These are phyloP conservation scores for Actinia tenebrosa DNA, from an alignment of 64 coral and sea anemone genomes.

Conservation along the genomic window DNA sequence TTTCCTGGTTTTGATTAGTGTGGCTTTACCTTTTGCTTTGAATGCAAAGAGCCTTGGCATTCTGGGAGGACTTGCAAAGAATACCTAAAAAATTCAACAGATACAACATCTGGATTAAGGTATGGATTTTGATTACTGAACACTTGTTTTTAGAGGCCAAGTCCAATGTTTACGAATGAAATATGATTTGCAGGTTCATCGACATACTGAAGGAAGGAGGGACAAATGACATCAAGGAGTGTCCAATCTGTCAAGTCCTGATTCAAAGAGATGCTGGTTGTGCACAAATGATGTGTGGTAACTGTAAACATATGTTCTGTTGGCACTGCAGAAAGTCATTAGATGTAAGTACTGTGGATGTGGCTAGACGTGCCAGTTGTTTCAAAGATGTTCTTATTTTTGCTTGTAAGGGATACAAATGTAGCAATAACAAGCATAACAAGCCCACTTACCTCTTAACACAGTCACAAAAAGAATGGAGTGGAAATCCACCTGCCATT, in stretches of 20 bases:
- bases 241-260: conserved; percentile 73
- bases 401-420: too few relatives aligned
- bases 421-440: too few relatives aligned
- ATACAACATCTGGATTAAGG: conserved; percentile 57
- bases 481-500: too few relatives aligned
- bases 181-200: conserved; percentile 51
- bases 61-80: conserved; percentile 60
- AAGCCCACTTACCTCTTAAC: too few relatives aligned
- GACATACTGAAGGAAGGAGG: conserved; percentile 60
- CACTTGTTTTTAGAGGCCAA: too few relatives aligned
- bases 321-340: conserved; percentile 83
- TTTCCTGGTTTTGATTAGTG: conserved; percentile 45
- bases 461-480: too few relatives aligned
- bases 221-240: conserved; percentile 72
- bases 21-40: conserved; percentile 85
- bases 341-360: conserved; percentile 59
- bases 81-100: conserved; percentile 46
- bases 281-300: conserved; percentile 95
- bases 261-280: conserved; percentile 87
- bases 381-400: background rate
- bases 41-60: conserved; percentile 81
- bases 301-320: conserved; percentile 93
- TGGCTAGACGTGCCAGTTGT: background rate
- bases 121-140: background rate
- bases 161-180: too few relatives aligned